Evolutionary conservation across 1,140 invertebrate species (phyloP), one percentile per base, ranked within the genome.

Genomic region (Bombus impatiens): DNA sequence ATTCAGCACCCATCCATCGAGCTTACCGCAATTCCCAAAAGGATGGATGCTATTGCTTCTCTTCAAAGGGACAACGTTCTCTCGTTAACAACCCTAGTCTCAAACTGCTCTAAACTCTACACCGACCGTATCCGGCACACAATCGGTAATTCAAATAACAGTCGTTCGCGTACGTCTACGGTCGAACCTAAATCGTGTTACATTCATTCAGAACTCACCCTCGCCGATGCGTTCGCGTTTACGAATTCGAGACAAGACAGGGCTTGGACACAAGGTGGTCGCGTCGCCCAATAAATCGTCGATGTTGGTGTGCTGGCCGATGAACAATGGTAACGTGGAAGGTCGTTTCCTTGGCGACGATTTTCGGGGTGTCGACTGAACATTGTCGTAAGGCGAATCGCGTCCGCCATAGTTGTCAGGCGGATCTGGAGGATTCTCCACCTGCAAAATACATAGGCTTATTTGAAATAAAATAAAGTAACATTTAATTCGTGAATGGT

Each of bases 291-390:
- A 94, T 91, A 98, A 96, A 91, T 98, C 97, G 91, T 98, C 98
- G 82, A 98, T 98, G 93, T 98, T 97, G 22, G 97, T 97, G 92
- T 97, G 97, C 82, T 96, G 96, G 37, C 97, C 97, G 89, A 98
- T 98, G 92, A 97, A 98, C 82, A 97, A 94, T 87, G 95, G 92
- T 53, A 95, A 88, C 67, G 94, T 95, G 10, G 94, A 89, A 35
- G 92, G 93, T 75, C 93, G 93, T 87, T 93, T 93, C 62, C 93
- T 89, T 42, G 92, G 90, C 10, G 85, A 82, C 44, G 89, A 91
- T 89, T 82, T 91, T 83, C 95, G 95, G 53, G 93, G 93, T 47
- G 95, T 94, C 42, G 90, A 70, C 77, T 89, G 86, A 87, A 97
- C 95, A 93, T 97, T 97, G 93, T 97, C 97, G 92, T 97, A 97